Percentiles rank a stretch among this genome's conserved stretches.
These are phyloP conservation scores for Dicentrarchus labrax DNA, from an alignment of 2,113 vertebrate genomes.

Conservation along the genomic window DNA sequence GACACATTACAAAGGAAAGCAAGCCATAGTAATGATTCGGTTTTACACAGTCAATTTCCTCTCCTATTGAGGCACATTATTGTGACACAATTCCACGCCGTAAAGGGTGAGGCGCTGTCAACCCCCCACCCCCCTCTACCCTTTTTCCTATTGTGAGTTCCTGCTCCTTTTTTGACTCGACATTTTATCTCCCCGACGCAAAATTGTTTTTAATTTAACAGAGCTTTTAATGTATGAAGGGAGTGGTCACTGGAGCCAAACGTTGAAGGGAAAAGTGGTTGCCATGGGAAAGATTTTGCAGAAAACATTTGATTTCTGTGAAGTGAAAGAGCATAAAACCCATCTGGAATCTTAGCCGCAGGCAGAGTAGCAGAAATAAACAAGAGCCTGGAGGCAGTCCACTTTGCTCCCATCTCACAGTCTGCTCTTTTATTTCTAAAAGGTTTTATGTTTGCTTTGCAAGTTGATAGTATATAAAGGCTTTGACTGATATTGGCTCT, in stretches of 20 bases:
- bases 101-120: conserved; percentile 61
- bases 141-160: conserved; percentile 31
- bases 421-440: conserved; percentile 55
- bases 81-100: conserved; percentile 71
- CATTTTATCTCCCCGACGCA: conserved; percentile 46
- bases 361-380: conserved; percentile 77
- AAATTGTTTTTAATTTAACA: conserved; percentile 61
- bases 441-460: conserved; percentile 54
- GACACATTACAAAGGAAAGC: conserved; percentile 84
- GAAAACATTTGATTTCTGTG: conserved; percentile 63
- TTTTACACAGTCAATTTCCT: conserved; percentile 87
- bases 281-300: conserved; percentile 65
- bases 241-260: conserved; percentile 47
- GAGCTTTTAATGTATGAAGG: conserved; percentile 36
- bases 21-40: conserved; percentile 80
- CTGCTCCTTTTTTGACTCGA: conserved; percentile 39
- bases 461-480: conserved; percentile 42
- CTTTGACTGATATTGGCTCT: not conserved
- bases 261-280: conserved; percentile 44
- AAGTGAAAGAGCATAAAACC: conserved; percentile 63
- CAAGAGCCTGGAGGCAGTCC: conserved; percentile 72
- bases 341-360: conserved; percentile 70
- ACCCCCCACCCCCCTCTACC: not conserved
- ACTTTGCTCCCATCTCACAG: conserved; percentile 52
- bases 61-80: conserved; percentile 78